phyloP scores from a whole-genome alignment of 2,797 vertebrate genomes.

The Phoebastria nigripes region DNA sequence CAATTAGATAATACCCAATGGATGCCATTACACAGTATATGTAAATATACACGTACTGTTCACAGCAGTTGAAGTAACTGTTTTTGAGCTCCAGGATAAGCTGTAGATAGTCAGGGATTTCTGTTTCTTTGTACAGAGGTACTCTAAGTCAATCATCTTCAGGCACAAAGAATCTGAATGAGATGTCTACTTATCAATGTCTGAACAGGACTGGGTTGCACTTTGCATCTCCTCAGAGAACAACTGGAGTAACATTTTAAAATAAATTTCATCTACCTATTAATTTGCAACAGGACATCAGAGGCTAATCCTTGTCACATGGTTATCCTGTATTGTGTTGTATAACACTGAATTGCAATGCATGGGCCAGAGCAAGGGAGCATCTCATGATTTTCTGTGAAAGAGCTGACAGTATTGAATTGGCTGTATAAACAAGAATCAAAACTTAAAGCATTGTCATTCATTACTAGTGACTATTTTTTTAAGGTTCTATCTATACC shows the following conservation, averaged over 20 bases:
- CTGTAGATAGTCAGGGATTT: neutral
- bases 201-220: neutral
- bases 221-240: neutral
- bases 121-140: neutral
- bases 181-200: neutral
- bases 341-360: neutral
- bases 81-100: neutral
- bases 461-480: neutral
- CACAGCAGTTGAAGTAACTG: neutral
- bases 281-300: neutral
- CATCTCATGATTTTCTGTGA: neutral
- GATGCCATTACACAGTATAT: neutral
- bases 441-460: neutral
- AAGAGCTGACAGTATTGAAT: neutral
- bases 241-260: neutral
- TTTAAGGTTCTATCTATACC: neutral
- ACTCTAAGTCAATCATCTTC: neutral
- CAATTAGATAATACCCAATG: neutral
- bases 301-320: neutral
- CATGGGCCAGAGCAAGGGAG: neutral
- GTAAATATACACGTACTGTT: neutral
- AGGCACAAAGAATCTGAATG: neutral
- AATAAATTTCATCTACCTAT: neutral
- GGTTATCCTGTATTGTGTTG: neutral
- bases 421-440: neutral